These are phyloP conservation scores for Phalera bucephala DNA, from an alignment of 2,888 invertebrate genomes.

Conservation along the genomic window DNA sequence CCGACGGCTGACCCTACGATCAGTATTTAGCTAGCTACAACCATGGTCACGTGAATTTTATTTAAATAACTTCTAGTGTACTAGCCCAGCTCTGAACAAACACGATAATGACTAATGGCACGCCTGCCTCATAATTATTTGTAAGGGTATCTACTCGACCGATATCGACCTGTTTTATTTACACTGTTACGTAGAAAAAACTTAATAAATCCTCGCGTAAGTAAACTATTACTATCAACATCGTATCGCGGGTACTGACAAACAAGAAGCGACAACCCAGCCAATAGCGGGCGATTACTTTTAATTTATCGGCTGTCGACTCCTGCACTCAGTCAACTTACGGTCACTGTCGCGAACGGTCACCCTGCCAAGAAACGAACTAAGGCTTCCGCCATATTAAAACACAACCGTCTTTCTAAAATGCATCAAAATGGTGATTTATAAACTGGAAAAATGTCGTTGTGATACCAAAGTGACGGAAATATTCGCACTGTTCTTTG, in stretches of 20 bases:
- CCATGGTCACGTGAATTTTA: too few species aligned
- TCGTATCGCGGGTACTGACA: slow-evolving; percentile 31
- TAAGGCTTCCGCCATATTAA: slow-evolving; percentile 36
- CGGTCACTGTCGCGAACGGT: slow-evolving; percentile 35
- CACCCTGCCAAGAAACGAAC: slow-evolving; percentile 16
- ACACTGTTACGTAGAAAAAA: slow-evolving; percentile 6
- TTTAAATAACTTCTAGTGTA: too few species aligned
- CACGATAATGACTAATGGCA: background rate
- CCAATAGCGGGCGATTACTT: slow-evolving; percentile 29
- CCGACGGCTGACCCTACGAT: too few species aligned
- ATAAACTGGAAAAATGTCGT: slow-evolving; percentile 62
- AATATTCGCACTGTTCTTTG: slow-evolving; percentile 65
- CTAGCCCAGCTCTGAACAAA: too few species aligned
- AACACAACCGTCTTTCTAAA: slow-evolving; percentile 39
- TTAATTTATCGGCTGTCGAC: slow-evolving; percentile 18
- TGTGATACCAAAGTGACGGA: slow-evolving; percentile 64
- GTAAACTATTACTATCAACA: slow-evolving; percentile 20
- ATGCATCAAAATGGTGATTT: slow-evolving; percentile 78
- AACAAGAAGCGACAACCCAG: slow-evolving; percentile 24
- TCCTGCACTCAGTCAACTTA: slow-evolving; percentile 32
- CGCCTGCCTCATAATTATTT: background rate
- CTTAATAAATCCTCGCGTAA: slow-evolving; percentile 3
- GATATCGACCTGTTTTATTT: too few species aligned
- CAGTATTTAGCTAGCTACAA: too few species aligned
- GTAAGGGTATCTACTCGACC: background rate